Evolutionary conservation across 1,140 invertebrate species (phyloP), one percentile per base, ranked within the genome.

Genomic region (Drosophila lowei): DNA sequence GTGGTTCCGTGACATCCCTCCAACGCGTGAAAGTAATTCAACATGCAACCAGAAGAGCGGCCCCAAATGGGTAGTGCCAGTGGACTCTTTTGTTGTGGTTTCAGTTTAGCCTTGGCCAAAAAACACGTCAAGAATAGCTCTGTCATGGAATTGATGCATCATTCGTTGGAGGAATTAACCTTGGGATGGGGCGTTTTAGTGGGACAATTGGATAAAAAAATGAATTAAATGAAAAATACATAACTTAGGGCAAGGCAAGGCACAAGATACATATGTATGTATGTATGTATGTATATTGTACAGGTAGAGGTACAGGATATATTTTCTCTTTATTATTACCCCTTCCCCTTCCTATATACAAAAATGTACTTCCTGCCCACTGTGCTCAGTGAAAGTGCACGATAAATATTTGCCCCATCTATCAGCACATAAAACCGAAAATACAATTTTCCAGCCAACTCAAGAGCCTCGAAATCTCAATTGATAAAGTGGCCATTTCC

Each of bases 341-440:
- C 9, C 25, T 23, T 23, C 1, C 13, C 28, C 46, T 52, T 30
- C 11, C 49, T 18, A 46, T 18, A 11, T 11, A 23, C 5, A 18
- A 18, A 16, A 38, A 4, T 13, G 16, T 5, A 34, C 34, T n/a
- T 42, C 66, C 43, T 13, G 5, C 43, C 62, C 34, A 61, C 57
- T 60, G 55, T 60, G 42, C 25, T 5, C 3, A 23, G 48, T 34
- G 42, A 66, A 67, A 67, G 64, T 67, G 63, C 16, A 44, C 64
- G 42, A 57, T 70, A 70, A 68, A 70, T 70, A 43, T 68, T 21
- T 25, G 8, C 65, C 65, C 65, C 68, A 68, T 68, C 64, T 70
- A 70, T 70, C 66, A 34, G 16, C 64, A 43, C 64, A 55, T 48
- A 67, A 67, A 68, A 49, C 43, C 65, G 11, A 57, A 70, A 49